phyloP scores from a whole-genome alignment of 2,888 invertebrate genomes.

The Crossocerus cetratus region DNA sequence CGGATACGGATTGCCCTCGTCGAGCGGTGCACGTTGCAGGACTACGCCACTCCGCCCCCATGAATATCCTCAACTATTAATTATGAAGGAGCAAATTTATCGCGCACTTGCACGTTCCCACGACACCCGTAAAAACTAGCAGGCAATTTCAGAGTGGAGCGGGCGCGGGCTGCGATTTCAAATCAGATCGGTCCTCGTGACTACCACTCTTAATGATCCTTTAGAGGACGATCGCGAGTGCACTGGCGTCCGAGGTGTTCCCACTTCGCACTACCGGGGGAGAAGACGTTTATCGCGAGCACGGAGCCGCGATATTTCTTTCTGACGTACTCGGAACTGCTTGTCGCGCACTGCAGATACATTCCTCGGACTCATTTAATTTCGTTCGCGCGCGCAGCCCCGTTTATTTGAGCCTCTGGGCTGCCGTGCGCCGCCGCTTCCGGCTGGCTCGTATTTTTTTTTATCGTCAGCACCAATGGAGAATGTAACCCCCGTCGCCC shows the following conservation, averaged over 20 bases:
- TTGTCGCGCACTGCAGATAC: slow-evolving; percentile 31
- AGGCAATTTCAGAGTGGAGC: neutral
- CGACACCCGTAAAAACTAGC: neutral
- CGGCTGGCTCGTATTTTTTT: neutral
- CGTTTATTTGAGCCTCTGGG: slow-evolving; percentile 46
- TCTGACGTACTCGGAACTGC: slow-evolving; percentile 42
- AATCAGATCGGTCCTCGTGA: neutral
- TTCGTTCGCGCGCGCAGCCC: slow-evolving; percentile 51
- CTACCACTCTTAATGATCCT: slow-evolving; percentile 37
- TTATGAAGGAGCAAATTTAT: neutral
- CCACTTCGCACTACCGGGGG: slow-evolving; percentile 36
- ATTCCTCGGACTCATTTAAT: slow-evolving; percentile 54
- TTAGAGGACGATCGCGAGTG: slow-evolving; percentile 25
- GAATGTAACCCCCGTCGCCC: slow-evolving; percentile 40
- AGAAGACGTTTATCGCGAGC: slow-evolving; percentile 52
- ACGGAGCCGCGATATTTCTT: slow-evolving; percentile 53
- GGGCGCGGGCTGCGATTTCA: too few species aligned
- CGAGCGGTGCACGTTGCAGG: neutral
- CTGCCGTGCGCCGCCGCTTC: slow-evolving; percentile 17
- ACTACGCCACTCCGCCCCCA: neutral
- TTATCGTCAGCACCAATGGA: slow-evolving; percentile 37
- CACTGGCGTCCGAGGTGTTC: slow-evolving; percentile 29
- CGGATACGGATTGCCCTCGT: slow-evolving; percentile 1
- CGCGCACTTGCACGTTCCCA: neutral
- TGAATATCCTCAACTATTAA: slow-evolving; percentile 2